Base-by-base conservation (phyloP, 2,888 invertebrate genomes). In the Protodeltote pygarga region DNA sequence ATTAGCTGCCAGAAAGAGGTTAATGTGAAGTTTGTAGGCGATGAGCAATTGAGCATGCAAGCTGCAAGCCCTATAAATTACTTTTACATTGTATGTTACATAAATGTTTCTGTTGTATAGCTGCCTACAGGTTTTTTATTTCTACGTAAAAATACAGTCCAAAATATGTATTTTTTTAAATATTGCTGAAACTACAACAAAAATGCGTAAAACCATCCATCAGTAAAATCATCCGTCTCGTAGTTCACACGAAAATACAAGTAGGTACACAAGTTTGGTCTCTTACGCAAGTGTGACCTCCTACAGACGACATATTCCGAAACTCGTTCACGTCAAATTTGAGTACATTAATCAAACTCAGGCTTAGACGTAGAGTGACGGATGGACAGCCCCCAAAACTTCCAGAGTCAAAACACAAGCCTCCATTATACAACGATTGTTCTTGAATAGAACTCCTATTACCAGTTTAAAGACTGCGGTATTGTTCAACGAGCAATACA, bases 341-440 rank as follows among this genome's bases (percentile, higher is more conserved):
- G 61, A 73, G 67, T 75, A 73, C 82, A 89, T 90, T 83, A 85
- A 89, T 90, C 87, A 88, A 75, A 72, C 46, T 67, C 60, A 48
- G 31, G 50, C 66, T 62, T 67, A 65, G 65, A 75, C 71, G 60
- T 57, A 49, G 58, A 79, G 66, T 82, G 83, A 85, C 79, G 63
- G 79, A 79, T 72, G 72, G 81, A 80, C 84, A 81, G 76, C 76
- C 77, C 69, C 75, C 63, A 79, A 80, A 79, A 83, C 82, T 79
- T 85, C 83, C 82, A 83, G 82, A 52, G 81, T 83, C 83, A 82
- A 83, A 81, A 81, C 71, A 78, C 69, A 74, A n/a, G 59, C 79
- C 79, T 87, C 80, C 70, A 83, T 86, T 83, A 81, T 81, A 64
- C 61, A 47, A 55, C 69, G 78, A 82, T 85, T 88, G 89, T 89